Conservation (phyloP, 1,140 invertebrate genomes). For the Psilanteris sp. region DNA sequence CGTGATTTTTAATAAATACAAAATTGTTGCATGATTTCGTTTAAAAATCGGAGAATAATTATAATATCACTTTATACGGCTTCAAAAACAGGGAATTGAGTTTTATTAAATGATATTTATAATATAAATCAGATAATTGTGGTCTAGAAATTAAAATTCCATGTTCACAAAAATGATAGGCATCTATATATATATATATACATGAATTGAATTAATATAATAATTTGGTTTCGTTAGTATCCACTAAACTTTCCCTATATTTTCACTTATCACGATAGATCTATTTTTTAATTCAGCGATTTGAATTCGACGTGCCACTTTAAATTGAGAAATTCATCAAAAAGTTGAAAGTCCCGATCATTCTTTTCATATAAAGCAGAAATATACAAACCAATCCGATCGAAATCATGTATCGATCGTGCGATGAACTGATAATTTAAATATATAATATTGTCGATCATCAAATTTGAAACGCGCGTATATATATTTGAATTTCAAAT, state of each 20-base stretch:
- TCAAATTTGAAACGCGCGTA: slow-evolving; percentile 47
- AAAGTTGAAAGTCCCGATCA: slow-evolving; percentile 22
- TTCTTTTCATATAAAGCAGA: slow-evolving; percentile 1
- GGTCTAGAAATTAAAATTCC: too few species aligned
- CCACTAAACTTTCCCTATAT: slow-evolving; percentile 4
- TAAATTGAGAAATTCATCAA: slow-evolving; percentile 32
- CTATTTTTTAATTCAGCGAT: slow-evolving; percentile 12
- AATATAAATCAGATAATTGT: too few species aligned
- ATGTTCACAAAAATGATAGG: background rate
- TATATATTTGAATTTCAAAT: slow-evolving; percentile 62
- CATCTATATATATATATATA: slow-evolving; percentile 1
- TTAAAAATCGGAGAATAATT: too few species aligned
- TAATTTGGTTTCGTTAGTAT: slow-evolving; percentile 14
- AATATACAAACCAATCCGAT: slow-evolving; percentile 1
- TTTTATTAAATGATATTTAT: too few species aligned
- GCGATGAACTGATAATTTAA: slow-evolving; percentile 47
- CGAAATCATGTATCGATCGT: background rate
- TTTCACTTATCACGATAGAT: slow-evolving; percentile 36
- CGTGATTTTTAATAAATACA: too few species aligned
- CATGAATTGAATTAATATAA: slow-evolving; percentile 8
- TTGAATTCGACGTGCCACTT: slow-evolving; percentile 7
- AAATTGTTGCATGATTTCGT: too few species aligned
- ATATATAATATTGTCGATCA: slow-evolving; percentile 40
- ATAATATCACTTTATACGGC: too few species aligned
- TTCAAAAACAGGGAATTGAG: too few species aligned